These are phyloP conservation scores for Coryphaenoides rupestris DNA, from an alignment of 2,113 vertebrate genomes.

Conservation along the genomic window DNA sequence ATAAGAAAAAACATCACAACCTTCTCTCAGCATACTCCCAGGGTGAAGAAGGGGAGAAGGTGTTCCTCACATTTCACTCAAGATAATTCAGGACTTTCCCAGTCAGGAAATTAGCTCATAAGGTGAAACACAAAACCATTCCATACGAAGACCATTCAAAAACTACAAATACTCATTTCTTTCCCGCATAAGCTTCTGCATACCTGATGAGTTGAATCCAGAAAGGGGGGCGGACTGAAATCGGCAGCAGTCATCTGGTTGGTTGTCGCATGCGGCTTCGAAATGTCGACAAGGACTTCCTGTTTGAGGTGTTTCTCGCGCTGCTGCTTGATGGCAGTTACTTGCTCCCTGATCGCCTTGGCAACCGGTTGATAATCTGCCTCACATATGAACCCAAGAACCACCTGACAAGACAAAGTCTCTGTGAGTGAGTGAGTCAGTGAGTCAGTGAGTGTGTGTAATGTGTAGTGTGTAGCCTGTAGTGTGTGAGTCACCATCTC, in stretches of 20 bases:
- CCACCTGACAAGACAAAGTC: conserved; percentile 68
- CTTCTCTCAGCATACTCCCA: too few species aligned
- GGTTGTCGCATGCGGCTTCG: not conserved
- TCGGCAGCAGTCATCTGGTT: conserved; percentile 20
- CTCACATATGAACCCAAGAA: conserved; percentile 86
- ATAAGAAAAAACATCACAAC: too few species aligned
- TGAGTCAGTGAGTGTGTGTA: too few species aligned
- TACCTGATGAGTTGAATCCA: not conserved
- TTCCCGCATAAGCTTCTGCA: too few species aligned
- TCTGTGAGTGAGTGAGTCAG: too few species aligned
- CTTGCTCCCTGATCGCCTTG: conserved; percentile 83
- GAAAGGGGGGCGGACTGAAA: not conserved
- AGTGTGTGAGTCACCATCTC: conserved; percentile 82
- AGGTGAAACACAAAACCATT: too few species aligned
- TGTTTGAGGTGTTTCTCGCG: conserved; percentile 78
- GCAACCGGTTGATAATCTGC: conserved; percentile 89
- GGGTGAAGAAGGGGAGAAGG: too few species aligned
- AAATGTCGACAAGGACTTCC: conserved; percentile 6
- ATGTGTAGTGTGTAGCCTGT: not conserved
- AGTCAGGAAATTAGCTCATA: too few species aligned
- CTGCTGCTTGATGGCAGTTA: conserved; percentile 82
- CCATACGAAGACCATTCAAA: too few species aligned
- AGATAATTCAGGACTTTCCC: too few species aligned
- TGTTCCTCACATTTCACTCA: too few species aligned
- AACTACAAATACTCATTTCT: too few species aligned